Conservation (phyloP, 2,797 vertebrate genomes). For the Pagetopsis macropterus region DNA sequence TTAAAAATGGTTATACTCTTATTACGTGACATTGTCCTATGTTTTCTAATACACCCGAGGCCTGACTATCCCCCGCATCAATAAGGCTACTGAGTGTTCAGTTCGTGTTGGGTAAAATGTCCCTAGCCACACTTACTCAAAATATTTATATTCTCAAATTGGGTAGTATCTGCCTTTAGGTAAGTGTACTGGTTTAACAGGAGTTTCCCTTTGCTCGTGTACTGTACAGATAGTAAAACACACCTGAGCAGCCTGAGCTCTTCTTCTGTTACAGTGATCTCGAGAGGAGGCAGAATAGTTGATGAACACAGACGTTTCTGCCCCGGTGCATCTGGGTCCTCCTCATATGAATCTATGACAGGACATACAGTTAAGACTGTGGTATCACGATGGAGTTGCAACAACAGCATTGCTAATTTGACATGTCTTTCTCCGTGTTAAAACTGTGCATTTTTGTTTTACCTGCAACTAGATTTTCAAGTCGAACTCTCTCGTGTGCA, state of each 20-base stretch:
- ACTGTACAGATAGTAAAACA: slow-evolving; percentile 20
- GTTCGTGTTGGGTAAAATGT: not conserved
- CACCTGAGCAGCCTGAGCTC: slow-evolving; percentile 92
- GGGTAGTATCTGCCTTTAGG: not conserved
- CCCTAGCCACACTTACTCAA: not conserved
- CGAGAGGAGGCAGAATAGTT: slow-evolving; percentile 89
- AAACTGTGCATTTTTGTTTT: slow-evolving; percentile 24
- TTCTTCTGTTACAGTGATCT: slow-evolving; percentile 89
- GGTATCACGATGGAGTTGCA: not conserved
- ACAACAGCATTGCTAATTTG: not conserved
- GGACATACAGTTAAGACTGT: slow-evolving; percentile 1
- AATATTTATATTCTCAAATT: not conserved
- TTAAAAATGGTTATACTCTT: too few relatives aligned
- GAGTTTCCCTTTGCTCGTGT: not conserved
- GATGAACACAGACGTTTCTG: slow-evolving; percentile 90
- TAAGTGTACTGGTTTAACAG: not conserved
- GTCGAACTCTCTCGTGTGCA: slow-evolving; percentile 93
- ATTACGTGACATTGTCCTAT: too few relatives aligned
- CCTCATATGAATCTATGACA: slow-evolving; percentile 90
- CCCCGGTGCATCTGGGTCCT: slow-evolving; percentile 80
- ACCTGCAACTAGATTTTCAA: slow-evolving; percentile 94
- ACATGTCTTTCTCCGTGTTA: not conserved
- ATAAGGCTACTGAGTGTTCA: not conserved
- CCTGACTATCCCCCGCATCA: not conserved
- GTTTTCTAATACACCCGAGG: too few relatives aligned